Base-by-base conservation (phyloP, 2,797 vertebrate genomes). In the Epinephelus awoara region DNA sequence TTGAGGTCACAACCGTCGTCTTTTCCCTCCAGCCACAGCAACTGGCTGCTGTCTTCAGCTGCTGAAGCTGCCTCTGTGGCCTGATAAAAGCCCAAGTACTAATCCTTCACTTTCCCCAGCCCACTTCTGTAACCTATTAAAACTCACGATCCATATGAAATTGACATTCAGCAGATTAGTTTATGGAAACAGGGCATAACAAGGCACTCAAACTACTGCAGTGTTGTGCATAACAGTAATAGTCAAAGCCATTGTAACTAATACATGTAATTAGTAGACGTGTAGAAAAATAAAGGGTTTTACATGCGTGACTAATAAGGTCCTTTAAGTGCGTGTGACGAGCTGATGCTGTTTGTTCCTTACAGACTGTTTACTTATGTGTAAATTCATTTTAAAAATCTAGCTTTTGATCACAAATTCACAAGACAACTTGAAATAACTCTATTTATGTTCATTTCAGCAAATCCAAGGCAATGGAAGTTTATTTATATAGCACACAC, bases 91-190 rank as follows among this genome's bases (percentile, higher is more conserved):
- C 49, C 50, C 34, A 15, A 62, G 83, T 67, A 62, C 68, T 82
- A 88, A 89, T 91, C 85, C 84, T 71, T 85, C 50, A 72, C 80
- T 85, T 67, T 87, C 63, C 65, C 34, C 81, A 72, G 69, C 71
- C 75, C 75, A 57, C 73, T 84, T 75, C 59, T 90, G 72, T 88
- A 75, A 77, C 80, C 82, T 85, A 84, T 89, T 89, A 87, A 88
- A 91, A 77, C 64, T 79, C 77, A 75, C 62, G 5, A 74, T 78
- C 75, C 88, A 85, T 83, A 72, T 62, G 75, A 82, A 85, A 89
- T 80, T 85, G 78, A 58, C 71, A 84, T 88, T 85, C 70, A 76
- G 80, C 57, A 69, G 80, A 87, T 89, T 74, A 69, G 57, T 72
- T 82, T 80, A 75, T 82, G 68, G 72, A 77, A 84, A 85, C 54